Percentiles rank a stretch among this genome's conserved stretches.
Evolutionary conservation across 1,140 invertebrate species (phyloP).

Genomic region (Heliconius hewitsoni): DNA sequence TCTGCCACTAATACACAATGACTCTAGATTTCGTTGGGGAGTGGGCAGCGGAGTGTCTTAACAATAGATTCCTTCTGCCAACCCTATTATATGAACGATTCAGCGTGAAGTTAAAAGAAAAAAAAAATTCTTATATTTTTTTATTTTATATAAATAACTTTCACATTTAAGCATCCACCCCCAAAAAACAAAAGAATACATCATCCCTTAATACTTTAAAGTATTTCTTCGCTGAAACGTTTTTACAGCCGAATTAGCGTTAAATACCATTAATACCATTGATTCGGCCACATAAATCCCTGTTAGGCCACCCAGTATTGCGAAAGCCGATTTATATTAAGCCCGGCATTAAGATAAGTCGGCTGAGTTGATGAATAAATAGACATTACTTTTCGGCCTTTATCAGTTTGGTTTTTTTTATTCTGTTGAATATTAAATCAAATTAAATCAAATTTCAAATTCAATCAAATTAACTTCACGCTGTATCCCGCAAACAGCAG

Average conservation of each 20-base stretch:
- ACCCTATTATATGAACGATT: no score
- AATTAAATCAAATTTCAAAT: no score
- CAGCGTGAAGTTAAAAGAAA: no score
- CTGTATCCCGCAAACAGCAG: no score
- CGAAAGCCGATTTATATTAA: constrained; percentile 47
- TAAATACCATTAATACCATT: constrained; percentile 57
- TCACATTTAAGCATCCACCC: no score
- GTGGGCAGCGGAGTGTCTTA: not conserved
- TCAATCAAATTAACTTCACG: no score
- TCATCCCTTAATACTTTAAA: constrained; percentile 14
- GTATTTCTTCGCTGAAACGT: constrained; percentile 38
- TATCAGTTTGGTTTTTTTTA: constrained; percentile 26
- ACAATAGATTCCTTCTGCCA: not conserved
- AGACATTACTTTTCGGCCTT: constrained; percentile 27
- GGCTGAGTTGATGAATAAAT: constrained; percentile 41
- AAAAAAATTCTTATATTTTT: no score
- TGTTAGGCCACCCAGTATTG: constrained; percentile 50
- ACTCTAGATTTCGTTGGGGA: no score
- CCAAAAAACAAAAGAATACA: not conserved
- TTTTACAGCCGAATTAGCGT: constrained; percentile 60
- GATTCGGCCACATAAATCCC: constrained; percentile 67
- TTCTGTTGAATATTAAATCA: not conserved
- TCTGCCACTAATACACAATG: no score
- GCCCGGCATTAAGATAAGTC: constrained; percentile 42
- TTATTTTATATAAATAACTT: no score